phyloP scores from a whole-genome alignment of 2,113 vertebrate genomes.

The Chlorodrepanis virens region DNA sequence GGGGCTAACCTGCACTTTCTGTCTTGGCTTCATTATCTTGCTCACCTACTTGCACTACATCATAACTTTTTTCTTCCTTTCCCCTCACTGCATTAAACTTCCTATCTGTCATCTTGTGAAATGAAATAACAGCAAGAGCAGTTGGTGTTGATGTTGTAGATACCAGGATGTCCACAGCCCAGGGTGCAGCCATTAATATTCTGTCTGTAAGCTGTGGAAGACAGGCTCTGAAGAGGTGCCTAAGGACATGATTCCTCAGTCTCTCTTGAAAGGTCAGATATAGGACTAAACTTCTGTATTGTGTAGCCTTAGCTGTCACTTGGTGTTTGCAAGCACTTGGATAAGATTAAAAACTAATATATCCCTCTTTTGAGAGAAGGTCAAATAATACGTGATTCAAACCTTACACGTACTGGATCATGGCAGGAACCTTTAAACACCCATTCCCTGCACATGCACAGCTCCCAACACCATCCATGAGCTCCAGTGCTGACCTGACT shows the following conservation, averaged over 20 bases:
- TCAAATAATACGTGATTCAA: neutral
- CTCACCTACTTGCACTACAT: neutral
- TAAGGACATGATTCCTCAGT: neutral
- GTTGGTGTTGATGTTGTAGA: neutral
- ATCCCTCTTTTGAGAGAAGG: neutral
- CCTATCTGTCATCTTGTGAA: neutral
- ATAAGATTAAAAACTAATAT: neutral
- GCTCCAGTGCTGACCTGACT: neutral
- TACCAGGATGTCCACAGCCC: neutral
- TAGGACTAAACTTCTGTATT: neutral
- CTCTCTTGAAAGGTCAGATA: neutral
- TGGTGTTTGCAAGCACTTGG: neutral
- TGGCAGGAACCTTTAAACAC: neutral
- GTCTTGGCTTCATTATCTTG: neutral
- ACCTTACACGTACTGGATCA: accelerated
- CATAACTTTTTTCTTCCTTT: neutral
- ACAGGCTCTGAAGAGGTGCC: neutral
- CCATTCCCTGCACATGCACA: neutral
- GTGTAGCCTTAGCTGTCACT: neutral
- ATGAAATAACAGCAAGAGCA: neutral
- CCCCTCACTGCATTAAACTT: neutral
- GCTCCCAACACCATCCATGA: neutral
- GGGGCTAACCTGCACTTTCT: neutral
- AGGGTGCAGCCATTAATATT: neutral
- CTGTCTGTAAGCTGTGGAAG: neutral